phyloP scores from a whole-genome alignment of 2,797 vertebrate species.

The Fundulus diaphanus region DNA sequence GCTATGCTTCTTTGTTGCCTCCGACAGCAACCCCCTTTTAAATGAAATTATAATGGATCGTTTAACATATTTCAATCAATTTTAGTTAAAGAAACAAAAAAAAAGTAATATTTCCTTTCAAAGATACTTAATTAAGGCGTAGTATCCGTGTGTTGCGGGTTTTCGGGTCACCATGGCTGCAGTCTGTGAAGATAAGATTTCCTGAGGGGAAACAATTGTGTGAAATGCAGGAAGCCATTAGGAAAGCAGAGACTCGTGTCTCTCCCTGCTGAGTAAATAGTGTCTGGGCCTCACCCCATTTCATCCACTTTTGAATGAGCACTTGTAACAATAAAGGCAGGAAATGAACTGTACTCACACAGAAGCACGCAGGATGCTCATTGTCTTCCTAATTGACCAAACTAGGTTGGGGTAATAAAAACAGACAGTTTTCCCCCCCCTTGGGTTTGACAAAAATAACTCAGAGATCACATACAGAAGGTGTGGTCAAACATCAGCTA shows the following conservation, averaged over 20 bases:
- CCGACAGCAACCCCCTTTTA: background rate
- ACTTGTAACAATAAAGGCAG: conserved; percentile 76
- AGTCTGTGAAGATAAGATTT: conserved; percentile 83
- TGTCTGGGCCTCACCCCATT: conserved; percentile 56
- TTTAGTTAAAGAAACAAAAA: conserved; percentile 14
- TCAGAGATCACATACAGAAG: conserved; percentile 37
- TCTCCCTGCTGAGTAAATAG: conserved; percentile 78
- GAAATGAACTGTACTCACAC: conserved; percentile 72
- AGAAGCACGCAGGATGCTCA: conserved; percentile 60
- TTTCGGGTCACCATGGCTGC: conserved; percentile 75
- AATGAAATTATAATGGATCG: background rate
- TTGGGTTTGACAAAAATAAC: conserved; percentile 49
- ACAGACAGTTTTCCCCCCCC: conserved; percentile 21
- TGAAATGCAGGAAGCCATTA: conserved; percentile 93
- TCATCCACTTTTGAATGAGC: conserved; percentile 65
- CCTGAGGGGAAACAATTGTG: conserved; percentile 92
- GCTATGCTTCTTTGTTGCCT: background rate
- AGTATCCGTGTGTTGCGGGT: conserved; percentile 50
- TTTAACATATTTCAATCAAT: background rate
- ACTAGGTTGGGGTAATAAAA: conserved; percentile 59
- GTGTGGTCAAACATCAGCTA: conserved; percentile 43
- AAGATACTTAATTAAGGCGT: conserved; percentile 56
- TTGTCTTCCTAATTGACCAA: conserved; percentile 70
- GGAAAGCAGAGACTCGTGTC: conserved; percentile 81
- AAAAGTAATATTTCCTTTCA: conserved; percentile 16